Evolutionary conservation across 2,113 vertebrate genomes (phyloP).

Genomic region (Camelus bactrianus): DNA sequence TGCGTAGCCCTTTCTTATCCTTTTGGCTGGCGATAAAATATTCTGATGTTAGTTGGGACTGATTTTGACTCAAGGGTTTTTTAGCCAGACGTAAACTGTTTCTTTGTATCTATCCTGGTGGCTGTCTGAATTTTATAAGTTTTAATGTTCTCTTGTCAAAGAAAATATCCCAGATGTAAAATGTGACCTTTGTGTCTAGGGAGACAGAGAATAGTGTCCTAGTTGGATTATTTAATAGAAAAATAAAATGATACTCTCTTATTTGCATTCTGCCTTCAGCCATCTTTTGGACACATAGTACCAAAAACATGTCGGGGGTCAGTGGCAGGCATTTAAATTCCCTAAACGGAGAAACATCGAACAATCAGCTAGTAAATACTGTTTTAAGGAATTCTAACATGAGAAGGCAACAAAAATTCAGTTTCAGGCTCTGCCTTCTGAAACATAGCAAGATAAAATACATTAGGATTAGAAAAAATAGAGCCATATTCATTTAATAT

Average conservation of each 20-base stretch:
- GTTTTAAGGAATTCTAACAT: neutral
- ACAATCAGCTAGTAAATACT: constrained; percentile 1
- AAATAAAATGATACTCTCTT: constrained; percentile 50
- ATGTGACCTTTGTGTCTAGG: constrained; percentile 42
- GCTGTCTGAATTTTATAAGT: constrained; percentile 51
- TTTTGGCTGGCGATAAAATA: constrained; percentile 69
- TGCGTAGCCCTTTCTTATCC: constrained; percentile 37
- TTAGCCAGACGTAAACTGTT: constrained; percentile 68
- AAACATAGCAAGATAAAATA: neutral
- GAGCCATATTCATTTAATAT: neutral
- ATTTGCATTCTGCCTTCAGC: constrained; percentile 28
- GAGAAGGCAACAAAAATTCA: constrained; percentile 18
- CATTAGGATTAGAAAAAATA: neutral
- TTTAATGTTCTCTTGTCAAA: constrained; percentile 60
- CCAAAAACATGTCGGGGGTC: neutral
- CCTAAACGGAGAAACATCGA: neutral
- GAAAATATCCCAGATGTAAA: constrained; percentile 58
- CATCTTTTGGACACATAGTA: neutral
- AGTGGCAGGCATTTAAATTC: neutral
- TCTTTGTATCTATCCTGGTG: constrained; percentile 49
- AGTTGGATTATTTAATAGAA: constrained; percentile 56
- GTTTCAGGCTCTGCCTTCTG: constrained; percentile 44
- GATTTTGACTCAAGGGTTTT: constrained; percentile 62
- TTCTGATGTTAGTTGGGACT: constrained; percentile 45
- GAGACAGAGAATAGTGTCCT: constrained; percentile 3